These are phyloP conservation scores for human (Homo sapiens) DNA, from an alignment of 2,113 vertebrate genomes.

Conservation along the genomic window GRCh38 chr15:91565001-91565500, in stretches of 20 bases:
- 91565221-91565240: neutral
- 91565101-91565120: neutral
- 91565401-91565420: neutral
- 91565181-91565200: neutral
- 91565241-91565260: neutral
- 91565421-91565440: neutral
- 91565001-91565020: neutral
- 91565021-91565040: rapidly evolving
- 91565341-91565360: neutral
- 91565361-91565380: neutral
- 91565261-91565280: neutral
- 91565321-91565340: neutral
- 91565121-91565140: neutral
- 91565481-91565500: no score
- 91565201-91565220: neutral
- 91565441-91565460: neutral
- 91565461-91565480: no score
- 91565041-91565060: neutral
- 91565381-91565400: neutral
- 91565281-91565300: neutral
- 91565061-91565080: neutral
- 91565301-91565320: neutral
- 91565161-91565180: neutral
- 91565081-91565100: neutral
- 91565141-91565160: neutral